Base-by-base conservation (phyloP, 2,888 invertebrate species). In the Margaritifera margaritifera region DNA sequence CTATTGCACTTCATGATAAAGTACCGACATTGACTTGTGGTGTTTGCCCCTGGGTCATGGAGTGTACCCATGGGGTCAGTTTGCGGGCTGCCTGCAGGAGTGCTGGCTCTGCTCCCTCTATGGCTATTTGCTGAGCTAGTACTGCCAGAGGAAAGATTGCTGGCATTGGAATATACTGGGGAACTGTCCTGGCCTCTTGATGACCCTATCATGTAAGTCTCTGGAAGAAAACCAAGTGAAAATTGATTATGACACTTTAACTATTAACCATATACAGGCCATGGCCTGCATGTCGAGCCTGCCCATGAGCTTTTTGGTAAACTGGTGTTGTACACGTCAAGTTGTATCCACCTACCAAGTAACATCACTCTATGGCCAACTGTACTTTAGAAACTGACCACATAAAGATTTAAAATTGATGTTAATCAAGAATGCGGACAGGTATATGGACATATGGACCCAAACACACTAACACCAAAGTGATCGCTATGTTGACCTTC, bases 1-100 rank as follows among this genome's bases (percentile, higher is more conserved):
- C 92, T 93, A 54, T 91, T 92, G 22, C 92, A 92, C 82, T 92
- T 92, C 84, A 93, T 93, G 62, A 94, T 90, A 81, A 93, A 92
- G 88, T 93, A 94, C 22, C 84, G 69, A 56, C 73, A 53, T 6
- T 62, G 66, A 59, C 60, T 58, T 6, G 66, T 65, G n/a, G 69
- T 74, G 56, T 27, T 68, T 5, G 64, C 71, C 24, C 75, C 69
- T 3, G 65, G 62, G 61, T 77, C 72, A 51, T 68, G 75, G 8
- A 79, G 74, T 24, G 69, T 66, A 11, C 72, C 69, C 60, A 79
- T 75, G 31, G 82, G 79, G 59, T 55, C 58, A 31, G 60, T 51
- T 66, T 75, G 66, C 20, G 85, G 84, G 71, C 86, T 85, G 31
- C 72, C 57, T 64, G 80, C 83, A 0, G 88, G 88, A 19, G 85